These are phyloP conservation scores for Noctuana brunneofusca DNA, from an alignment of 2,888 invertebrate genomes.

Conservation along the genomic window DNA sequence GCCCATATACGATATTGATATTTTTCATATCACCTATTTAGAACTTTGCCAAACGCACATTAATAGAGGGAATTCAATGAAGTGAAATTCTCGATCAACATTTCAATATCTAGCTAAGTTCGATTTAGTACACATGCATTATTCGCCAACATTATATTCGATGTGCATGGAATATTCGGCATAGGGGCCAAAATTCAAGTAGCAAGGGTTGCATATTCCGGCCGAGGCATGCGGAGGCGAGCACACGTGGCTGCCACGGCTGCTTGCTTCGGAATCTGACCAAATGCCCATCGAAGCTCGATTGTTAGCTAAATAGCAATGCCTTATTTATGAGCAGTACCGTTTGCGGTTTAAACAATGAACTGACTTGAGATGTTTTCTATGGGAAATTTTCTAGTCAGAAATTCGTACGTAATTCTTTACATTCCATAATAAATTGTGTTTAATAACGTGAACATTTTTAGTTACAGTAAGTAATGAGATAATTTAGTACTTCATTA, in stretches of 20 bases:
- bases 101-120: constrained; percentile 48
- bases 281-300: constrained; percentile 78
- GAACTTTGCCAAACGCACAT: background rate
- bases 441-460: background rate
- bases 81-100: constrained; percentile 35
- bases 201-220: constrained; percentile 74
- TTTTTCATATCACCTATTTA: background rate
- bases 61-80: constrained; percentile 17
- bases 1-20: background rate
- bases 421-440: background rate
- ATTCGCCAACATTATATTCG: constrained; percentile 68
- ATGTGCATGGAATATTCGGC: constrained; percentile 75
- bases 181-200: constrained; percentile 74
- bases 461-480: background rate
- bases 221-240: constrained; percentile 70
- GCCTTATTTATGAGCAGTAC: constrained; percentile 71
- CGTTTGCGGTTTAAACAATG: constrained; percentile 53
- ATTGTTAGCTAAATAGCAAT: constrained; percentile 76
- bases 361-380: constrained; percentile 48
- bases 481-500: background rate
- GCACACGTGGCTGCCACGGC: constrained; percentile 78
- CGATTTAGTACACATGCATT: constrained; percentile 57
- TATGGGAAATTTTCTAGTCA: constrained; percentile 48
- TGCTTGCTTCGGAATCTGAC: constrained; percentile 77
- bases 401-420: background rate